Percentiles rank a stretch among this genome's conserved stretches.
Conservation (phyloP, 1,140 invertebrate genomes). For the Scylla paramamosain region DNA sequence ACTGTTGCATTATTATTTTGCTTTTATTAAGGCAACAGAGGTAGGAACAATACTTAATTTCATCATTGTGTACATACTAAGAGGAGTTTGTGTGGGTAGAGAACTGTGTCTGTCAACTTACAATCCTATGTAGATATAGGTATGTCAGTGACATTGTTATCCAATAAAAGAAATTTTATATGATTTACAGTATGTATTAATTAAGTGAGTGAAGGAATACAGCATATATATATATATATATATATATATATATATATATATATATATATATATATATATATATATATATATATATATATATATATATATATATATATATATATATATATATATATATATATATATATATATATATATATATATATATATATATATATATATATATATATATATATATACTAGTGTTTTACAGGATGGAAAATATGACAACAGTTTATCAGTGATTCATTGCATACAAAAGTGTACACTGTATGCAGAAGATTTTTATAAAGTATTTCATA, state of each 20-base stretch:
- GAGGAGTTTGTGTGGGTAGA: conserved; percentile 8
- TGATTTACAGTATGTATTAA: not conserved
- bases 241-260: conserved; percentile 49
- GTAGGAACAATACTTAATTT: not conserved
- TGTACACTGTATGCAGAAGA: not conserved
- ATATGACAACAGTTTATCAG: not conserved
- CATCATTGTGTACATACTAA: not conserved
- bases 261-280: conserved; percentile 55
- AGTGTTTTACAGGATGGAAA: not conserved
- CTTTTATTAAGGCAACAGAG: not conserved
- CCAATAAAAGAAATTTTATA: not conserved
- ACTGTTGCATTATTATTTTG: not conserved
- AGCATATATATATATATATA: not conserved
- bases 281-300: conserved; percentile 55
- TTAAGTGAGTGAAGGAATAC: not conserved
- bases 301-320: conserved; percentile 18
- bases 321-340: not conserved
- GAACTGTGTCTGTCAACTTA: not conserved
- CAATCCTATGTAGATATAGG: not conserved
- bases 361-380: too few species aligned
- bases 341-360: too few species aligned
- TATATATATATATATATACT: too few species aligned
- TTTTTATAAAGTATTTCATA: too few species aligned
- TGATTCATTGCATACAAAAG: not conserved
- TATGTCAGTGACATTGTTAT: not conserved